Evolutionary conservation across 2,797 vertebrate genomes (phyloP).

Genomic region (Acrocephalus scirpaceus): DNA sequence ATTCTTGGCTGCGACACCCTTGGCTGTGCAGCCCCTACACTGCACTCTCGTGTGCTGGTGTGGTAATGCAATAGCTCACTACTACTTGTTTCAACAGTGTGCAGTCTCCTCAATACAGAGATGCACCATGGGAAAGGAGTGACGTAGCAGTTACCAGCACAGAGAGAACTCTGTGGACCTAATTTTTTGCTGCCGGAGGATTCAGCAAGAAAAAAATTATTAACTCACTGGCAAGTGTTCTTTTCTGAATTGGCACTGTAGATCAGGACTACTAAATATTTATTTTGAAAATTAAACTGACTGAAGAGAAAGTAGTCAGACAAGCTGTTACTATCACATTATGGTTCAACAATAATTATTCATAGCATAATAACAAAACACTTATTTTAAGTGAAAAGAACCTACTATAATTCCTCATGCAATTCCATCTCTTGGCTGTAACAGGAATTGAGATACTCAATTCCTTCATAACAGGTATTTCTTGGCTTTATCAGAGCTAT

Average conservation of each 20-base stretch:
- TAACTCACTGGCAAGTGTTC: background rate
- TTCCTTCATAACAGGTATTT: background rate
- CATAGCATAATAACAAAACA: background rate
- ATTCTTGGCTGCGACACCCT: background rate
- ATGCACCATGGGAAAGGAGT: background rate
- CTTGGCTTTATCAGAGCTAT: background rate
- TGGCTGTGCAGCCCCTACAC: conserved; percentile 16
- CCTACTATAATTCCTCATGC: background rate
- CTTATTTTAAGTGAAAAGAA: background rate
- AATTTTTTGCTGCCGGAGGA: background rate
- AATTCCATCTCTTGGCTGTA: background rate
- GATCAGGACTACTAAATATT: background rate
- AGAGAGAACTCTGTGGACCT: background rate
- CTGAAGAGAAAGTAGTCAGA: background rate
- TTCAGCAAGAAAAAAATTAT: background rate
- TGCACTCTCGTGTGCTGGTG: conserved; percentile 57
- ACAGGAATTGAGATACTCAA: background rate
- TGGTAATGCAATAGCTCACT: background rate
- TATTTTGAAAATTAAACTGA: background rate
- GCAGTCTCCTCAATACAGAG: background rate
- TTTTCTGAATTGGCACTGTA: background rate
- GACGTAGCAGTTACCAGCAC: background rate
- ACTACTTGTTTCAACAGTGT: background rate
- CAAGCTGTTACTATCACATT: conserved; percentile 1
- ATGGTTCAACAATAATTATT: background rate